phyloP scores from a whole-genome alignment of 2,113 vertebrate genomes.

The Halichoerus grypus region DNA sequence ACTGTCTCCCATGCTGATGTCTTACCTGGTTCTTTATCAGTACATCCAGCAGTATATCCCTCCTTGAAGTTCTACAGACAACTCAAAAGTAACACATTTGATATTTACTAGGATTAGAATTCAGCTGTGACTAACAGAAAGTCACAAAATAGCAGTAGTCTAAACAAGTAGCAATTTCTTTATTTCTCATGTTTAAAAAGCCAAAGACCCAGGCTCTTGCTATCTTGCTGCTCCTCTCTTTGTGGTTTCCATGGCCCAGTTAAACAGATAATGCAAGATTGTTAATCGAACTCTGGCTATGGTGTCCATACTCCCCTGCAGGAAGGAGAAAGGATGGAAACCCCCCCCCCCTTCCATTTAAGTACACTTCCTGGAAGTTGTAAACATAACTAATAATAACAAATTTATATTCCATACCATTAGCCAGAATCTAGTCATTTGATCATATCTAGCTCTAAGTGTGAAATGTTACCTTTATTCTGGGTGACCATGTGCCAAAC shows the following conservation, averaged over 20 bases:
- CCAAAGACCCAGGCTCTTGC: background rate
- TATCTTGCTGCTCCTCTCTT: background rate
- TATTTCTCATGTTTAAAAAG: background rate
- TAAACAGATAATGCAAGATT: background rate
- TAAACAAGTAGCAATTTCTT: background rate
- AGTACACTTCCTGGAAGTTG: background rate
- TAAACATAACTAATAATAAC: background rate
- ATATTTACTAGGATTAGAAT: background rate
- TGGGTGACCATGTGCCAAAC: background rate
- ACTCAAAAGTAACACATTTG: background rate
- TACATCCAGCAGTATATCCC: background rate
- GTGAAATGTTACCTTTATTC: background rate
- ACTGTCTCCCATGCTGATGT: background rate
- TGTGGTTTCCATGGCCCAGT: background rate
- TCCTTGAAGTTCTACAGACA: background rate
- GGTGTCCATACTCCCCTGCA: background rate
- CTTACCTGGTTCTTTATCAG: background rate
- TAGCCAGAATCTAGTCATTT: background rate
- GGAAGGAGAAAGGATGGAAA: background rate
- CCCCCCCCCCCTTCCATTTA: background rate
- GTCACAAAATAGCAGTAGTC: background rate
- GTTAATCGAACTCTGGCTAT: background rate
- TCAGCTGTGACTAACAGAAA: constrained; percentile 10
- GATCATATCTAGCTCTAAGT: background rate
- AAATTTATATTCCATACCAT: background rate